Conservation (phyloP, 2,888 invertebrate species). For the Leptura quadrifasciata region DNA sequence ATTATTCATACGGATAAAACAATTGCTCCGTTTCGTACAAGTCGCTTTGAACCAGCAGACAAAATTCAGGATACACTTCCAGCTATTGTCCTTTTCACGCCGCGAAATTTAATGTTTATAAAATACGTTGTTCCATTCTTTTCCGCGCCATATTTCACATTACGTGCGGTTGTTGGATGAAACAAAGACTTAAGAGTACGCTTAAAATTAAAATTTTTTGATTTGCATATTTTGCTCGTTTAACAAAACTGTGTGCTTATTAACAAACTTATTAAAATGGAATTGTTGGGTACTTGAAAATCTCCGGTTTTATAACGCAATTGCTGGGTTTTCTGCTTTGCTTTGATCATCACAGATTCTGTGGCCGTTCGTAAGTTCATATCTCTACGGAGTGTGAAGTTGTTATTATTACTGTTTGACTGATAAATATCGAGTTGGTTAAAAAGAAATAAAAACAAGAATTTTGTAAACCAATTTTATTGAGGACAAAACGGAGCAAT, state of each 20-base stretch:
- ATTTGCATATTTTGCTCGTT: constrained; percentile 65
- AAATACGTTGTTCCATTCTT: constrained; percentile 47
- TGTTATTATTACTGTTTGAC: background rate
- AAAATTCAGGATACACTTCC: constrained; percentile 34
- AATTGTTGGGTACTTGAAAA: constrained; percentile 39
- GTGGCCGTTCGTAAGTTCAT: background rate
- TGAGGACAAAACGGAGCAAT: no score
- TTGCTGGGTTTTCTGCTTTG: background rate
- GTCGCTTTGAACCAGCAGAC: constrained; percentile 11
- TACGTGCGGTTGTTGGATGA: constrained; percentile 49
- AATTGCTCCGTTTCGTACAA: constrained; percentile 19
- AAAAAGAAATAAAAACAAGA: no score
- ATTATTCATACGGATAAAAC: constrained; percentile 1
- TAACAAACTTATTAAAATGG: constrained; percentile 53
- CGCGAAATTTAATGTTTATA: constrained; percentile 42
- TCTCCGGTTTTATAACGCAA: constrained; percentile 22
- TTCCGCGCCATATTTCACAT: constrained; percentile 53
- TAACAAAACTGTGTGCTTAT: constrained; percentile 55
- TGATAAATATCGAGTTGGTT: no score
- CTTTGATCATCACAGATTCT: constrained; percentile 5
- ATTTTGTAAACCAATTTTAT: no score
- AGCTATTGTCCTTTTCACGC: constrained; percentile 42
- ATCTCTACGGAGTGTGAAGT: background rate
- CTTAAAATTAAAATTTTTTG: constrained; percentile 61
- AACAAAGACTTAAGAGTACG: constrained; percentile 59